Evolutionary conservation across 1,140 invertebrate species (phyloP).

Genomic region (Rhagoletis pomonella): DNA sequence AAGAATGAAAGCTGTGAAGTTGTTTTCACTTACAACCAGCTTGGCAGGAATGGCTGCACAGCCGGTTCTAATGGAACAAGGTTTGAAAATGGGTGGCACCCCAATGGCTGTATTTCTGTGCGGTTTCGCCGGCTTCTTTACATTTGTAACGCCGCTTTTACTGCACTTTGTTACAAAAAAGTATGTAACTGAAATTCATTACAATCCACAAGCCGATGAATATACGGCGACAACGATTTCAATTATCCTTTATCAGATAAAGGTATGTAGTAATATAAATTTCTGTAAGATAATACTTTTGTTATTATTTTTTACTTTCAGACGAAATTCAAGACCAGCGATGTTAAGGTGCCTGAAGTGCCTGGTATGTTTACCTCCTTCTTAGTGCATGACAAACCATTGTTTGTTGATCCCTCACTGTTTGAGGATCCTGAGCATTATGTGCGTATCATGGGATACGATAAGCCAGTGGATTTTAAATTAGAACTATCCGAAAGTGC

Average conservation of each 20-base stretch:
- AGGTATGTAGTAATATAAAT: conserved; percentile 74
- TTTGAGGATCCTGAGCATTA: conserved; percentile 85
- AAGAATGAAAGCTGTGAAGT: conserved; percentile 84
- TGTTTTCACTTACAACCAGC: conserved; percentile 87
- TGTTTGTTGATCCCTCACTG: conserved; percentile 84
- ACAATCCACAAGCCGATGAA: conserved; percentile 78
- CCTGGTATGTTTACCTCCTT: conserved; percentile 90
- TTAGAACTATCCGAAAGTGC: conserved; percentile 65
- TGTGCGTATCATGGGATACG: conserved; percentile 90
- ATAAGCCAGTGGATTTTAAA: conserved; percentile 91
- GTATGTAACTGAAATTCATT: conserved; percentile 87
- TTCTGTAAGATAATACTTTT: neutral
- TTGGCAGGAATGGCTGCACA: conserved; percentile 81
- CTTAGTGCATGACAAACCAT: conserved; percentile 79
- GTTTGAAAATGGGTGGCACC: conserved; percentile 76
- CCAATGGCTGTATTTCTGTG: conserved; percentile 78
- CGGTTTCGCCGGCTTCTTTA: conserved; percentile 84
- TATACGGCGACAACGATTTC: conserved; percentile 83
- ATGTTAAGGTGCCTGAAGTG: conserved; percentile 86
- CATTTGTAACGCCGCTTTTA: conserved; percentile 87
- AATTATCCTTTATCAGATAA: conserved; percentile 79
- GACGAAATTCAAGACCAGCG: conserved; percentile 83
- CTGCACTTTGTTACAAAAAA: conserved; percentile 89
- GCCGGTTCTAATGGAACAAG: conserved; percentile 82
- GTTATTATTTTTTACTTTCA: conserved; percentile 70